These are phyloP conservation scores for Trichoplax adhaerens DNA, from an alignment of 37 sponge, comb jelly and placozoan species.

Conservation along the genomic window DNA sequence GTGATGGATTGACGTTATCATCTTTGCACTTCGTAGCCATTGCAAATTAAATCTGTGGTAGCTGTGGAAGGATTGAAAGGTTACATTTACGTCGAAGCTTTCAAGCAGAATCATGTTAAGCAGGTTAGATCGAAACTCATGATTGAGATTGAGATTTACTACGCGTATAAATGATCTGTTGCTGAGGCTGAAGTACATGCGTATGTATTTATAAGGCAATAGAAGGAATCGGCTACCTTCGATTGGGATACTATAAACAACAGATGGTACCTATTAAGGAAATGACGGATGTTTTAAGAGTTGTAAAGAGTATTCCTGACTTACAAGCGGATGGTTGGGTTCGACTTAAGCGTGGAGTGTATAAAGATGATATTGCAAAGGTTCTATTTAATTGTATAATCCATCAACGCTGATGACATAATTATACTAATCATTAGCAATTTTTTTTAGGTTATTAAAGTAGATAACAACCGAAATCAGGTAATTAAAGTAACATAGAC, in stretches of 20 bases:
- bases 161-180: background rate
- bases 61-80: conserved; percentile 88
- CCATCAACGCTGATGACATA: no score
- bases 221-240: conserved; percentile 74
- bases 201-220: conserved; percentile 41
- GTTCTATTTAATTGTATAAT: conserved; percentile 4
- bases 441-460: no score
- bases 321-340: conserved; percentile 83
- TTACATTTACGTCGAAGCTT: conserved; percentile 90
- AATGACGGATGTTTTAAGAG: conserved; percentile 92
- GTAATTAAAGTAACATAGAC: no score
- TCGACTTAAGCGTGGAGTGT: conserved; percentile 77
- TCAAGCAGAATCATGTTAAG: conserved; percentile 93
- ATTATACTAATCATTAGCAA: no score
- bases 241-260: conserved; percentile 84
- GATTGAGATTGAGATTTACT: background rate
- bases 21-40: conserved; percentile 39
- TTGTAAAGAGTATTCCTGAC: conserved; percentile 61
- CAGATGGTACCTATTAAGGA: conserved; percentile 94
- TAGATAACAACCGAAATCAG: no score
- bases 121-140: conserved; percentile 20
- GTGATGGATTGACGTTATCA: background rate
- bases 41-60: conserved; percentile 80
- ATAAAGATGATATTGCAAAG: conserved; percentile 87
- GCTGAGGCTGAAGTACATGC: conserved; percentile 1